A percentile compares a stretch with the other conserved stretches of the same genome.
Conservation (phyloP, 2,113 vertebrate genomes). For the Paratilapia polleni region DNA sequence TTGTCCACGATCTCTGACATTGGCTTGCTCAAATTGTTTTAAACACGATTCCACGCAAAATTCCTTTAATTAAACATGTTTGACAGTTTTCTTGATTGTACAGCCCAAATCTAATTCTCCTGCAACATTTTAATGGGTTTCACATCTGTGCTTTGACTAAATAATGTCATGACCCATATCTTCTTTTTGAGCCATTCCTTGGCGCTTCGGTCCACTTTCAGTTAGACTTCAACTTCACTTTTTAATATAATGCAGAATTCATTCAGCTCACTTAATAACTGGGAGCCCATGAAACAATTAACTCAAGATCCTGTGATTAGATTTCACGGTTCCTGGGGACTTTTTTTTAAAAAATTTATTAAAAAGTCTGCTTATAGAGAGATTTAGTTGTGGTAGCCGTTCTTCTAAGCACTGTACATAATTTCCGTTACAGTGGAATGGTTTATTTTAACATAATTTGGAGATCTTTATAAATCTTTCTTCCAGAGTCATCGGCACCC, state of each 20-base stretch:
- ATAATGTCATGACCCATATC: too few relatives aligned
- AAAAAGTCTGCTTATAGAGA: too few relatives aligned
- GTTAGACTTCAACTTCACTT: too few relatives aligned
- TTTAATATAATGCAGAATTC: too few relatives aligned
- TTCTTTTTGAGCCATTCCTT: not conserved
- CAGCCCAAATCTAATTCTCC: too few relatives aligned
- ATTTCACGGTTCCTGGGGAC: not conserved
- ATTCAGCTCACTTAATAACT: too few relatives aligned
- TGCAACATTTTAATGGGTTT: too few relatives aligned
- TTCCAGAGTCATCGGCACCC: too few relatives aligned
- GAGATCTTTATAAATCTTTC: not conserved
- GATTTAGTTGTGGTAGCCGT: too few relatives aligned
- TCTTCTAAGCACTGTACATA: too few relatives aligned
- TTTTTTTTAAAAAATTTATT: not conserved
- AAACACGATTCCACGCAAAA: not conserved
- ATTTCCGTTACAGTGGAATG: too few relatives aligned
- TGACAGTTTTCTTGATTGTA: not conserved
- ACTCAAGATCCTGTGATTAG: not conserved
- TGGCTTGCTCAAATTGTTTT: not conserved
- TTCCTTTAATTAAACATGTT: not conserved
- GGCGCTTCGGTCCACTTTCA: not conserved
- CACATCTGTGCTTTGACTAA: too few relatives aligned
- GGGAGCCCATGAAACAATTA: not conserved
- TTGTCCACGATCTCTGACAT: not conserved
- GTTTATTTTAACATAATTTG: not conserved